Base-by-base conservation (phyloP, 1,140 invertebrate genomes). In the Drepana arcuata region DNA sequence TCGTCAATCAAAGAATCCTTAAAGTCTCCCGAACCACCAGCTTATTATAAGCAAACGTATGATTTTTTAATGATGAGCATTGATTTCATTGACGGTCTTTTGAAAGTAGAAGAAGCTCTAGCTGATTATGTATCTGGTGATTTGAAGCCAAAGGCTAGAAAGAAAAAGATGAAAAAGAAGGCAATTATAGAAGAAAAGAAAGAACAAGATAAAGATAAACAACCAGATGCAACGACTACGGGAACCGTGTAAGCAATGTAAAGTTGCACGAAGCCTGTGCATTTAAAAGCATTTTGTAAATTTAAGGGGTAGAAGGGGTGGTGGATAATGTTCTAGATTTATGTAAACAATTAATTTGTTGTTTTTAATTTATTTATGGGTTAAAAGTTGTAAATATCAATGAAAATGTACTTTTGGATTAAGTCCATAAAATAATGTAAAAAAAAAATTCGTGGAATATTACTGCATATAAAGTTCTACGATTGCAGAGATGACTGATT, bases 361-460 rank as follows among this genome's bases (percentile, higher is more conserved):
- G 35, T 26, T 10, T 27, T 40, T 34, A 38, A 15, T 26, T 11
- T 33, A 55, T 55, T 63, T 51, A 30, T 36, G 59, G 59, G n/a
- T n/a, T n/a, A n/a, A n/a, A n/a, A n/a, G n/a, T 62, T 73, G 72
- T 73, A 77, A 71, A 77, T 77, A 69, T 71, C 65, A 71, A 74
- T 69, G 40, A 59, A 38, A 69, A 69, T 68, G 41, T n/a, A n/a
- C n/a, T n/a, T n/a, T n/a, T n/a, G n/a, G n/a, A n/a, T n/a, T n/a
- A n/a, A n/a, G n/a, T n/a, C n/a, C n/a, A n/a, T n/a, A n/a, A n/a
- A n/a, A n/a, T n/a, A n/a, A n/a, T n/a, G n/a, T n/a, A n/a, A n/a
- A n/a, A n/a, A n/a, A n/a, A n/a, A n/a, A n/a, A n/a, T n/a, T n/a
- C n/a, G n/a, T n/a, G n/a, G n/a, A n/a, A n/a, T n/a, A n/a, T n/a